phyloP scores from a whole-genome alignment of 2,113 vertebrate genomes.

The Anas platyrhynchos region DNA sequence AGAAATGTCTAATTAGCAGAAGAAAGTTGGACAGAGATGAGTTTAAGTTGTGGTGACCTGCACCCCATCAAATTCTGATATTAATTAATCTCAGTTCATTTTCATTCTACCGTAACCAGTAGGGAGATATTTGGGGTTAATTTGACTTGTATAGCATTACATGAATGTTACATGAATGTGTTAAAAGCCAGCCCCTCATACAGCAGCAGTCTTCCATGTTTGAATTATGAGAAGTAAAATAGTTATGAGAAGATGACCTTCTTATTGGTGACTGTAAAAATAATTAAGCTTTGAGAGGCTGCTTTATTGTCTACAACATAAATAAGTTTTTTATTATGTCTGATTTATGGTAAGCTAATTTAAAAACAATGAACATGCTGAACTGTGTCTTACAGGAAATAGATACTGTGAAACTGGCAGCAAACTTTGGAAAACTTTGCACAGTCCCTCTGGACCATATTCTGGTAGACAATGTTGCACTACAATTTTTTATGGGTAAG shows the following conservation, averaged over 20 bases:
- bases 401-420: slow-evolving; percentile 95
- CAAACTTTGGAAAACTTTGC: slow-evolving; percentile 98
- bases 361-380: not conserved
- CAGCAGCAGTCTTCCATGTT: not conserved
- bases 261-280: not conserved
- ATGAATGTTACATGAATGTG: not conserved
- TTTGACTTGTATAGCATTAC: not conserved
- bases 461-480: slow-evolving; percentile 96
- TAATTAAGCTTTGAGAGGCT: not conserved
- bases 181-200: not conserved
- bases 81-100: not conserved
- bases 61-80: not conserved
- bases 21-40: not conserved
- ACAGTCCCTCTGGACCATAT: slow-evolving; percentile 97
- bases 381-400: slow-evolving; percentile 84
- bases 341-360: not conserved
- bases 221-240: not conserved
- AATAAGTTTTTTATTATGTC: not conserved
- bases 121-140: not conserved
- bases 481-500: slow-evolving; percentile 99
- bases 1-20: not conserved
- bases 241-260: not conserved
- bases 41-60: not conserved
- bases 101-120: not conserved
- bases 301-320: not conserved